A percentile compares a stretch with the other conserved stretches of the same genome.
Evolutionary conservation across 92 coral and sea anemone species (phyloP).

Genomic region (Epizoanthus stellaris): DNA sequence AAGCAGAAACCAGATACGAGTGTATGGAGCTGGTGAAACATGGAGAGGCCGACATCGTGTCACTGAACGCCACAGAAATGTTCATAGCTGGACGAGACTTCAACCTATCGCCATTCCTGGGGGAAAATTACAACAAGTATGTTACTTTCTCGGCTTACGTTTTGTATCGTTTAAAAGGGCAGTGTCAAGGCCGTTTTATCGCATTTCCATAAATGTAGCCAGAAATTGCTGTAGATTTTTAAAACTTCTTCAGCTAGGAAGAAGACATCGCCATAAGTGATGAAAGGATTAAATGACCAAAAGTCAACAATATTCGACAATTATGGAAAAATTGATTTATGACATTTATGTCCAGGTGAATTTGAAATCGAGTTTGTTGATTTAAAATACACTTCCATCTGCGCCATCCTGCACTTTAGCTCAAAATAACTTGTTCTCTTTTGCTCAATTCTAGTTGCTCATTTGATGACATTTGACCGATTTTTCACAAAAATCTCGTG

Average conservation of each 20-base stretch:
- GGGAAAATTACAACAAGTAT: constrained; percentile 47
- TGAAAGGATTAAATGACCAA: too few species aligned
- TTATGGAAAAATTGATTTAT: too few species aligned
- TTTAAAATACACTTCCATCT: neutral
- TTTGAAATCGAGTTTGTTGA: neutral
- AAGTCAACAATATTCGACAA: too few species aligned
- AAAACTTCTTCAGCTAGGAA: too few species aligned
- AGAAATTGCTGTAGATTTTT: neutral
- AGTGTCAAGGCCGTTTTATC: too few species aligned
- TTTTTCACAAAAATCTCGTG: too few species aligned
- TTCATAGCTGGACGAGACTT: constrained; percentile 58
- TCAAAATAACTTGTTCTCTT: neutral
- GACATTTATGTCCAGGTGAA: too few species aligned
- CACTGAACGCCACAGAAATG: constrained; percentile 64
- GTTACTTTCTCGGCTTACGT: neutral
- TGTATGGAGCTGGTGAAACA: constrained; percentile 43
- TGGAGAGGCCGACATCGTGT: constrained; percentile 48
- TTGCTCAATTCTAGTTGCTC: neutral
- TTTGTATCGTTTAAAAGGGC: neutral
- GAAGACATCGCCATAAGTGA: too few species aligned
- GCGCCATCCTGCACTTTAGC: neutral
- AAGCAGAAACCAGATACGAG: constrained; percentile 41
- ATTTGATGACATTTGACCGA: too few species aligned
- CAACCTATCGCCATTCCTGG: constrained; percentile 59
- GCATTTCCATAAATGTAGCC: too few species aligned